Conservation (phyloP, 2,797 vertebrate species). For the Petrocephalus schoutedeni region DNA sequence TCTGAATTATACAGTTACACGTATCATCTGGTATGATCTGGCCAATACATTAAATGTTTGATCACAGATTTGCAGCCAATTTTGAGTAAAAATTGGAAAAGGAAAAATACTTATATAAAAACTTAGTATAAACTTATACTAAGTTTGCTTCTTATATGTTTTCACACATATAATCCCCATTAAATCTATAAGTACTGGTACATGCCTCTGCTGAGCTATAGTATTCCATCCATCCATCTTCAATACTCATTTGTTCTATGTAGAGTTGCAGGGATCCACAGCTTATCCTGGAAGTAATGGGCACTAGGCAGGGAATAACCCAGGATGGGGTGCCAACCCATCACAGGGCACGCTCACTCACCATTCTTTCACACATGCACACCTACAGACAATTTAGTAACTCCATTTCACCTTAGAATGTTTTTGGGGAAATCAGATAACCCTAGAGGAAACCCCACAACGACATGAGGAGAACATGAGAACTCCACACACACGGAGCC, state of each 20-base stretch:
- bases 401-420: neutral
- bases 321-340: neutral
- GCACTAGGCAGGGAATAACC: neutral
- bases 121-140: too few relatives aligned
- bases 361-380: neutral
- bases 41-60: neutral
- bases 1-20: neutral
- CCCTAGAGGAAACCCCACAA: neutral
- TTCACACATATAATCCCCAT: neutral
- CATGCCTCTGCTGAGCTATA: neutral
- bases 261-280: neutral
- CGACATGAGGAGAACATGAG: neutral
- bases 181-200: neutral
- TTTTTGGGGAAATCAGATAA: neutral
- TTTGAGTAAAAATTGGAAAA: neutral
- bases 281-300: neutral
- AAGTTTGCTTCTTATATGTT: neutral
- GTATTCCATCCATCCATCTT: neutral
- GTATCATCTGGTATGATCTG: neutral
- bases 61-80: neutral
- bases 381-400: neutral
- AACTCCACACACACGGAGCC: neutral
- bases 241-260: neutral
- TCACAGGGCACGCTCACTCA: neutral
- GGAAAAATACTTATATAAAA: too few relatives aligned